Evolutionary conservation across 2,888 invertebrate species (phyloP), one percentile per base, ranked within the genome.

Genomic region (Dasypolia templi): DNA sequence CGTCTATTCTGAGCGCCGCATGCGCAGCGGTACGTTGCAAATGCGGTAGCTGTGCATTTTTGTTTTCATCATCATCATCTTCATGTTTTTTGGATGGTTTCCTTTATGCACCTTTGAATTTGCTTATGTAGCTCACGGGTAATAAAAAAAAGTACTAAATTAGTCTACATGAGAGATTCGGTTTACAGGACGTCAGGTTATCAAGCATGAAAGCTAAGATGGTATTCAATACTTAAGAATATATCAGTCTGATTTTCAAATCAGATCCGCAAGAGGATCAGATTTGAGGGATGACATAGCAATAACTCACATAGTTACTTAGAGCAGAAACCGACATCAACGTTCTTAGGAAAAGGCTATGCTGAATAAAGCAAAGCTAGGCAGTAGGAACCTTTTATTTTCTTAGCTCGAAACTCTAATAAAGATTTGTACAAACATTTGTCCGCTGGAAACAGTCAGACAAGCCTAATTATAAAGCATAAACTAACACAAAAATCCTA

Each of bases 1-100:
- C 70, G 77, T 79, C 84, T 84, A 84, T 84, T 84, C 86, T 84
- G 75, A 74, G 84, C 69, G 56, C 12, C 72, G 73, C 58, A 69
- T 58, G 71, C 70, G 83, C 74, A 51, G 53, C 68, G 62, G 46
- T 72, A 64, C 70, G 35, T 26, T 32, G 55, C 39, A 69, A 72
- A 72, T 81, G 78, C 81, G 71, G 71, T 59, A 80, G 84, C 79
- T 46, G 44, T 71, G 76, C 81, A 76, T 68, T 75, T 83, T 71
- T 58, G 49, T 17, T 49, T n/a, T n/a, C n/a, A 51, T 46, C 51
- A 61, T n/a, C 55, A 56, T 39, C 32, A 9, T 56, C 14, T 49
- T 73, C 56, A 79, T 39, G 58, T 65, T 55, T 79, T 53, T 29
- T n/a, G 6, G 7, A 19, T 39, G 29, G 1, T 32, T 39, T 19